These are phyloP conservation scores for Phyto melanocephala DNA, from an alignment of 2,888 invertebrate genomes.

Conservation along the genomic window DNA sequence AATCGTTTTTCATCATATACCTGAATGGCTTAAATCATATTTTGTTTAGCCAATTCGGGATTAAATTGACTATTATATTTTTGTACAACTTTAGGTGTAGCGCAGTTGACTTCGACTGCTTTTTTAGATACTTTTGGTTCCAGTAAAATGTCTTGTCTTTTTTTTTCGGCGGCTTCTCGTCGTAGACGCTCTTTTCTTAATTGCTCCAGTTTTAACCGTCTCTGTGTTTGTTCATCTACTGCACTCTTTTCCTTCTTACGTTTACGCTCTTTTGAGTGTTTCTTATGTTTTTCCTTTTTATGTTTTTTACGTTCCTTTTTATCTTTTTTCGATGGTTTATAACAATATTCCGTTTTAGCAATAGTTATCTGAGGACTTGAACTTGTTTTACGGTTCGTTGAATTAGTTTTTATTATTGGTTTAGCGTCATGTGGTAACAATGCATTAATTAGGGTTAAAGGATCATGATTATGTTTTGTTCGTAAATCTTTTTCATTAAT, in stretches of 20 bases:
- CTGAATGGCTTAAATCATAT: constrained; percentile 78
- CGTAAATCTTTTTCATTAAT: constrained; percentile 82
- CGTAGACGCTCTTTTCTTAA: constrained; percentile 81
- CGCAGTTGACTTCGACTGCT: constrained; percentile 50
- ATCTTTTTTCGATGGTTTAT: constrained; percentile 62
- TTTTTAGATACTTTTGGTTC: constrained; percentile 79
- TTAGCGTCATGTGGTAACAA: constrained; percentile 67
- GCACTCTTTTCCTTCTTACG: constrained; percentile 53
- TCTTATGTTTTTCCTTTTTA: constrained; percentile 68
- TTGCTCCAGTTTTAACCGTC: constrained; percentile 75
- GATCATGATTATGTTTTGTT: constrained; percentile 86
- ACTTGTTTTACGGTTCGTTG: constrained; percentile 26
- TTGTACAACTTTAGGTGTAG: constrained; percentile 81
- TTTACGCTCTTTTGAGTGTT: constrained; percentile 66
- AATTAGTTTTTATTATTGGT: constrained; percentile 34
- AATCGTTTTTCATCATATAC: no score
- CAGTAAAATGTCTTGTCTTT: constrained; percentile 85
- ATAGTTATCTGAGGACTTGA: background rate
- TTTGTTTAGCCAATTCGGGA: constrained; percentile 92
- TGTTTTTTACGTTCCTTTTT: constrained; percentile 52
- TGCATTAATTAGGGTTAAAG: constrained; percentile 84
- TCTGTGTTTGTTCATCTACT: constrained; percentile 67
- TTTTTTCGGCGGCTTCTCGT: constrained; percentile 89
- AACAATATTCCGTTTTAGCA: constrained; percentile 53
- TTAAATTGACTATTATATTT: constrained; percentile 98